Evolutionary conservation across 2,113 vertebrate species (phyloP).

Genomic region (Ophiodon elongatus): DNA sequence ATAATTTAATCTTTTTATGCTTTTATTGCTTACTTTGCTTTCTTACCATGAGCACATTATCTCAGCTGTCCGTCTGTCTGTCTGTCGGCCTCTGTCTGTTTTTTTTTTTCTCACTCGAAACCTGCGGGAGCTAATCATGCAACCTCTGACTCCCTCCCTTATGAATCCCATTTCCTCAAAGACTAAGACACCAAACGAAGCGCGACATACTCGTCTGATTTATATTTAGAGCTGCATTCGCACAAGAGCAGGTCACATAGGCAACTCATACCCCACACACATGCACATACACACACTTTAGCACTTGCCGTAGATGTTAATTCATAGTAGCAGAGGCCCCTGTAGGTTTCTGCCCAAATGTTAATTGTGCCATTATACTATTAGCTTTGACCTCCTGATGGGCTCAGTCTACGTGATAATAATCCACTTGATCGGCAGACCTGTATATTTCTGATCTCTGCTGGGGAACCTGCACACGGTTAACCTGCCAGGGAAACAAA

Average conservation of each 20-base stretch:
- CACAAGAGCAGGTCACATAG: conserved; percentile 33
- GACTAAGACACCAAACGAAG: conserved; percentile 32
- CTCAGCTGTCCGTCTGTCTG: conserved; percentile 19
- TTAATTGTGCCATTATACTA: conserved; percentile 67
- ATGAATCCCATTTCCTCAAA: conserved; percentile 47
- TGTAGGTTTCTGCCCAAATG: conserved; percentile 64
- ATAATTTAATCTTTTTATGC: conserved; percentile 21
- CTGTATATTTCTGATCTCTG: conserved; percentile 20
- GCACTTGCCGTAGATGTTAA: conserved; percentile 48
- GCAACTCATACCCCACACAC: neutral
- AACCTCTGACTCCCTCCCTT: conserved; percentile 25
- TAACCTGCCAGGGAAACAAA: conserved; percentile 7
- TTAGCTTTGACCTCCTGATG: conserved; percentile 61
- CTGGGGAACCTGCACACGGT: conserved; percentile 1
- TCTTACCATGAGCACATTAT: conserved; percentile 30
- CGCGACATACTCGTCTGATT: conserved; percentile 22
- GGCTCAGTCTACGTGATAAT: conserved; percentile 32
- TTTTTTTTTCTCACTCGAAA: conserved; percentile 8
- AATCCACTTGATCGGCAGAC: conserved; percentile 29
- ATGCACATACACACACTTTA: neutral
- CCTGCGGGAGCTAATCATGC: conserved; percentile 35
- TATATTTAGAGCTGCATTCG: conserved; percentile 45
- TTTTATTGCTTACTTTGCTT: conserved; percentile 52
- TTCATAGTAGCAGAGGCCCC: conserved; percentile 48
- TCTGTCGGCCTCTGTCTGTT: neutral